Conservation (phyloP, 2,113 vertebrate genomes). For the Merops nubicus region DNA sequence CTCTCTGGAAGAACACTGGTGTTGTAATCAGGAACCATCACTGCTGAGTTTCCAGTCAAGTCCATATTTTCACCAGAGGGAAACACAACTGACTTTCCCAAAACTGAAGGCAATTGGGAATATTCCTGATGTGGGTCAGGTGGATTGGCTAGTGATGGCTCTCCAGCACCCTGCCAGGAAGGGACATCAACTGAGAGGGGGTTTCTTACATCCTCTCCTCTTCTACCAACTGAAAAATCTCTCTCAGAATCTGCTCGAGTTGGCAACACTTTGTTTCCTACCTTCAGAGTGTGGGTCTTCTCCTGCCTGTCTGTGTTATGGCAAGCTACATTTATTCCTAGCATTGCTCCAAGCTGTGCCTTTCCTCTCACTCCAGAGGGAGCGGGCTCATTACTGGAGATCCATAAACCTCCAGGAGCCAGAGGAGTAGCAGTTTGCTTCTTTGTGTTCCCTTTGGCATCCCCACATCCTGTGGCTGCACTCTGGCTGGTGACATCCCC, state of each 20-base stretch:
- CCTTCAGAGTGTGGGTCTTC: background rate
- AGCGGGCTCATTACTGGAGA: background rate
- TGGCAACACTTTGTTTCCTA: background rate
- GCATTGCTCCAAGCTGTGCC: background rate
- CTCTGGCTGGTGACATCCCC: background rate
- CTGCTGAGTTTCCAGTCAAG: background rate
- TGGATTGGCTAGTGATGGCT: rapidly evolving
- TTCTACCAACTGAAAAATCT: background rate
- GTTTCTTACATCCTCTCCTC: background rate
- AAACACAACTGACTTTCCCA: slow-evolving; percentile 10
- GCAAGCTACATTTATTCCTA: background rate
- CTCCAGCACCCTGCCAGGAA: background rate
- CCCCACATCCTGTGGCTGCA: background rate
- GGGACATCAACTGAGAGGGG: background rate
- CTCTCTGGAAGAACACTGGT: background rate
- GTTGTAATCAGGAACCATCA: background rate
- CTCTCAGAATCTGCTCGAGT: background rate
- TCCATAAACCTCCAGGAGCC: background rate
- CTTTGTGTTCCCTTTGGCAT: background rate
- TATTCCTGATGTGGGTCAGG: background rate
- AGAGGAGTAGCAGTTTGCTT: background rate
- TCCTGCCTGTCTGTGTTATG: background rate
- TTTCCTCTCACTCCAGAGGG: background rate
- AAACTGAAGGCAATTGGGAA: background rate
- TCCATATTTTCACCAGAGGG: slow-evolving; percentile 1